Evolutionary conservation across 1,140 invertebrate genomes (phyloP).

Genomic region (Apis cerana): DNA sequence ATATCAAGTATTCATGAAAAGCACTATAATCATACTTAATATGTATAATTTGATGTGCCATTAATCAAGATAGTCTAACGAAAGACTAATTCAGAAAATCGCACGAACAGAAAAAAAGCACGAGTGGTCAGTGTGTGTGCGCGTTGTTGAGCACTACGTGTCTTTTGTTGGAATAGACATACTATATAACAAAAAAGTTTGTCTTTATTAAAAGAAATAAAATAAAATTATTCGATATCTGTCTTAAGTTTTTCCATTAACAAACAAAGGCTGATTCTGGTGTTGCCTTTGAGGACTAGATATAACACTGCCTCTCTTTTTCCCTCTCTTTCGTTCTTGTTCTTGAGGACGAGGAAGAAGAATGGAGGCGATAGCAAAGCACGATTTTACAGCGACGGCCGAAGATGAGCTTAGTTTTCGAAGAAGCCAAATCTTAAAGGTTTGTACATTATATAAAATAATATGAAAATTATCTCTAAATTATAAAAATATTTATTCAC

Average conservation of each 20-base stretch:
- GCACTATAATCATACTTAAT: background rate
- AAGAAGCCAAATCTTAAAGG: slow-evolving; percentile 97
- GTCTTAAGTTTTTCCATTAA: slow-evolving; percentile 6
- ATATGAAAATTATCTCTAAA: background rate
- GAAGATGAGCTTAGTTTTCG: slow-evolving; percentile 99
- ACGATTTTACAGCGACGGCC: slow-evolving; percentile 98
- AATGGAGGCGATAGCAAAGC: slow-evolving; percentile 99
- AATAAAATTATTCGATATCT: background rate
- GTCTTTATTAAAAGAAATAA: background rate
- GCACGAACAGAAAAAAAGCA: slow-evolving; percentile 37
- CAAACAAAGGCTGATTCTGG: slow-evolving; percentile 52
- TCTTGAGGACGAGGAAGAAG: slow-evolving; percentile 61
- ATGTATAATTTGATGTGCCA: slow-evolving; percentile 27
- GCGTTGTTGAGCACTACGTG: slow-evolving; percentile 47
- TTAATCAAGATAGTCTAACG: background rate
- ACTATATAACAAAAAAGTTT: background rate
- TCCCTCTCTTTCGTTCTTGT: slow-evolving; percentile 39
- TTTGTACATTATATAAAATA: slow-evolving; percentile 73
- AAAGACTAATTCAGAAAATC: slow-evolving; percentile 43
- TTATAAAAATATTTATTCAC: too few relatives aligned
- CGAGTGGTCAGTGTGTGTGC: slow-evolving; percentile 47
- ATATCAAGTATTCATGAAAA: background rate
- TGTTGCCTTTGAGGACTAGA: slow-evolving; percentile 42
- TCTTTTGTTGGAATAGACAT: slow-evolving; percentile 2
- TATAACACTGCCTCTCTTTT: slow-evolving; percentile 41